Evolutionary conservation across 2,888 invertebrate genomes (phyloP).

Genomic region (Drosophila incognita): DNA sequence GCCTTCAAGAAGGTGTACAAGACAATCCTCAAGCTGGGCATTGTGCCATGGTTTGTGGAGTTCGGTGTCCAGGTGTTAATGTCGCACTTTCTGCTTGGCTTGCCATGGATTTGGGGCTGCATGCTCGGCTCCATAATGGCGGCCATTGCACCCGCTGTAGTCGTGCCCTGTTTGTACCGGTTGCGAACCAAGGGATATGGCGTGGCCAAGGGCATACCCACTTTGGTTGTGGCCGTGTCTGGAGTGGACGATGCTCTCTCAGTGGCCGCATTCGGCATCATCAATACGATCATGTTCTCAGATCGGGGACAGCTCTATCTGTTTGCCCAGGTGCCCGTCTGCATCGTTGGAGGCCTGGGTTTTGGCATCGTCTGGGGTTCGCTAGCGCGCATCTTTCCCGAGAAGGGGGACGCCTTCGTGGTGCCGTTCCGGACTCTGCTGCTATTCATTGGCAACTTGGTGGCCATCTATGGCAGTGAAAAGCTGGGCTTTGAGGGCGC

Average conservation of each 20-base stretch:
- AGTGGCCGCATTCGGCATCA: conserved; percentile 96
- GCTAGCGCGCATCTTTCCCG: conserved; percentile 92
- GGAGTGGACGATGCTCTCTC: conserved; percentile 98
- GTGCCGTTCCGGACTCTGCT: conserved; percentile 92
- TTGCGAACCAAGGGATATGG: conserved; percentile 95
- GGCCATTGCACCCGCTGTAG: conserved; percentile 98
- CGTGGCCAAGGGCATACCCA: conserved; percentile 97
- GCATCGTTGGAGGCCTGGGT: conserved; percentile 92
- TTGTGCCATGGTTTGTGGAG: conserved; percentile 95
- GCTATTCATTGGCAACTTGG: conserved; percentile 92
- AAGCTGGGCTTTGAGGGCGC: conserved; percentile 90
- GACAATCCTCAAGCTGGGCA: conserved; percentile 93
- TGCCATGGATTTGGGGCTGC: conserved; percentile 92
- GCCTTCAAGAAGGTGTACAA: conserved; percentile 93
- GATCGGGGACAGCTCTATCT: conserved; percentile 89
- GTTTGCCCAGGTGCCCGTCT: conserved; percentile 90
- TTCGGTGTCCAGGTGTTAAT: conserved; percentile 89
- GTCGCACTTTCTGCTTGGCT: conserved; percentile 89
- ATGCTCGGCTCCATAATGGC: conserved; percentile 94
- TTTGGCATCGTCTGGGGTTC: conserved; percentile 93
- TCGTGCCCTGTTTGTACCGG: conserved; percentile 96
- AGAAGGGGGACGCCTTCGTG: conserved; percentile 92
- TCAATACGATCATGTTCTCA: conserved; percentile 94
- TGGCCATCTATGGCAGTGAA: conserved; percentile 95
- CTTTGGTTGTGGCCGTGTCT: conserved; percentile 96